These are phyloP conservation scores for Timema cristinae DNA, from an alignment of 2,888 invertebrate genomes.

Conservation along the genomic window DNA sequence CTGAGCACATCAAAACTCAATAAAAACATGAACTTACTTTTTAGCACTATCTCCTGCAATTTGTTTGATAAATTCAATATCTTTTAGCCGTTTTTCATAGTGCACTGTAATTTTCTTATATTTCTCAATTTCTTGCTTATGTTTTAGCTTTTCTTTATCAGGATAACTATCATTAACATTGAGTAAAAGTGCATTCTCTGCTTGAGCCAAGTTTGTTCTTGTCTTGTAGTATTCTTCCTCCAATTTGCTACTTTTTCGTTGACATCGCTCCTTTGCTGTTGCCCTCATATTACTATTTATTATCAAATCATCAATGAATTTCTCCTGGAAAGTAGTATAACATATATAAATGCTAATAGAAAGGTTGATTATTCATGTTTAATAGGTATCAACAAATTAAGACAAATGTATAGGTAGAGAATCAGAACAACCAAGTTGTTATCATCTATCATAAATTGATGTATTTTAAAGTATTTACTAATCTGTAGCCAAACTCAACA, in stretches of 20 bases:
- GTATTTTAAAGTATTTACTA: too few relatives aligned
- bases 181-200: conserved; percentile 46
- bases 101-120: conserved; percentile 47
- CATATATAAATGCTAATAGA: too few relatives aligned
- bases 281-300: conserved; percentile 53
- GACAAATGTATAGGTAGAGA: too few relatives aligned
- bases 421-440: too few relatives aligned
- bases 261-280: conserved; percentile 56
- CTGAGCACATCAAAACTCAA: background rate
- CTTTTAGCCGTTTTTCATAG: conserved; percentile 51
- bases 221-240: conserved; percentile 58
- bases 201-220: conserved; percentile 53
- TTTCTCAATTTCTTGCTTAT: conserved; percentile 44
- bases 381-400: too few relatives aligned
- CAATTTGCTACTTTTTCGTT: conserved; percentile 59
- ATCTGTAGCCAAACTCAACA: too few relatives aligned
- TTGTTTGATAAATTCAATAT: conserved; percentile 51
- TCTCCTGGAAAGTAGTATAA: conserved; percentile 46
- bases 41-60: conserved; percentile 60
- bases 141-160: conserved; percentile 39
- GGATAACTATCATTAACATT: conserved; percentile 40
- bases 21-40: conserved; percentile 43
- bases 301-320: conserved; percentile 64
- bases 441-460: too few relatives aligned
- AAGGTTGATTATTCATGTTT: too few relatives aligned